phyloP scores from a whole-genome alignment of 2,797 vertebrate genomes.

The Argya squamiceps region DNA sequence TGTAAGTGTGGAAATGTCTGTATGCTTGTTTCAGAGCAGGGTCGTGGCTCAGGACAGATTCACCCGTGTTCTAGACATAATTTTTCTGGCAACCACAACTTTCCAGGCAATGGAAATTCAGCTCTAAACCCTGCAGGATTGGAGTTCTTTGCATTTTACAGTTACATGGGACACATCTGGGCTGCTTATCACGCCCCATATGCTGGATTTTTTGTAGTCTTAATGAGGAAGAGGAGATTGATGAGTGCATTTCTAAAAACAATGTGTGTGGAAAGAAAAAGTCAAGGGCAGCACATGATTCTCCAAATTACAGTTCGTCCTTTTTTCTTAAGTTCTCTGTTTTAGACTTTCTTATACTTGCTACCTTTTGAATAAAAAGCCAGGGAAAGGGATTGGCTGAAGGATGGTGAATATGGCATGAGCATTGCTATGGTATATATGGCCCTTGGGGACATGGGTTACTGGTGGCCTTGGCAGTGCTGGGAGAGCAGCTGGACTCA shows the following conservation, averaged over 20 bases:
- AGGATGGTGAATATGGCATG: not conserved
- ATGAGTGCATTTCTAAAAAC: not conserved
- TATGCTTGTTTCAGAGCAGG: not conserved
- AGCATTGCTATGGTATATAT: fast-evolving
- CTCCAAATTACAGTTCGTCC: not conserved
- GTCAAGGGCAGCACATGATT: not conserved
- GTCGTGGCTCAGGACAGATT: not conserved
- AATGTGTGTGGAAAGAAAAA: not conserved
- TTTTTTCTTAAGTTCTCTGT: not conserved
- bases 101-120: not conserved
- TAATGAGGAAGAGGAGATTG: not conserved
- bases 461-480: not conserved
- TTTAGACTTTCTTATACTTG: not conserved
- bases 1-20: not conserved
- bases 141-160: not conserved
- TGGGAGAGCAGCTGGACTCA: fast-evolving
- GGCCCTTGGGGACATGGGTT: not conserved
- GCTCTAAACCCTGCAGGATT: not conserved
- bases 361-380: not conserved
- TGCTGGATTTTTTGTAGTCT: not conserved
- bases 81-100: not conserved
- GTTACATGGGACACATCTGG: not conserved
- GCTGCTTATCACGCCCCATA: not conserved
- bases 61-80: not conserved
- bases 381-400: not conserved